Conservation (phyloP, 2,888 invertebrate genomes). For the Epirrhoe alternata region DNA sequence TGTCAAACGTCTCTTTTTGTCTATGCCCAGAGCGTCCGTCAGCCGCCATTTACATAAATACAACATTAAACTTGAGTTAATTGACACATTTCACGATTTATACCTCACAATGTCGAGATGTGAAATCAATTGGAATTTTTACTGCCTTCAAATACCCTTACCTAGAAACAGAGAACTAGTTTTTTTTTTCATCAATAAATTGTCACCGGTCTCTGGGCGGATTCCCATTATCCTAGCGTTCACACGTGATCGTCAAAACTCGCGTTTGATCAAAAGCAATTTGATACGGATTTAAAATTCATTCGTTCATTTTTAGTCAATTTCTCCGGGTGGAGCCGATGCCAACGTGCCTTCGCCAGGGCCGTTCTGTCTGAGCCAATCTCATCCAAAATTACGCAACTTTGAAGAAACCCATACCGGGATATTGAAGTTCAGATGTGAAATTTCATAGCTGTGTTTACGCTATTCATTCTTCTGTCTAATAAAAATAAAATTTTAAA, state of each 20-base stretch:
- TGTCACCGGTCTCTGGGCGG: conserved; percentile 41
- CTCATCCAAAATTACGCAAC: conserved; percentile 45
- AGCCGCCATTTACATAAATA: conserved; percentile 79
- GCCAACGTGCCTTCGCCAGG: conserved; percentile 32
- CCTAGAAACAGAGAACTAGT: conserved; percentile 36
- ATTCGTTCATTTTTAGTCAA: conserved; percentile 49
- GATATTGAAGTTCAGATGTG: conserved; percentile 31
- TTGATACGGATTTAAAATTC: conserved; percentile 49
- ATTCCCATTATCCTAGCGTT: conserved; percentile 37
- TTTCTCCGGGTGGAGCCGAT: conserved; percentile 37
- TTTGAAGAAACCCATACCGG: conserved; percentile 35
- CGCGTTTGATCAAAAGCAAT: conserved; percentile 47
- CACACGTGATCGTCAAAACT: conserved; percentile 45
- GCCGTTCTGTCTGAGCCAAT: conserved; percentile 43
- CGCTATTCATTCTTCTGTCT: conserved; percentile 36
- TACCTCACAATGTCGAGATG: conserved; percentile 63
- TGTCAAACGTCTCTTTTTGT: conserved; percentile 67
- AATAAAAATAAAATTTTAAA: conserved; percentile 49
- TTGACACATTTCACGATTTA: conserved; percentile 84
- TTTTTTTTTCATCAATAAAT: conserved; percentile 43
- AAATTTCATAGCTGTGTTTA: conserved; percentile 37
- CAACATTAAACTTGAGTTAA: conserved; percentile 81
- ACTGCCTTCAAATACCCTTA: conserved; percentile 40
- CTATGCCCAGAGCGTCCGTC: conserved; percentile 58
- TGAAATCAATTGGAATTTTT: conserved; percentile 51